phyloP scores from a whole-genome alignment of 2,888 invertebrate species.

The Suillia variegata region DNA sequence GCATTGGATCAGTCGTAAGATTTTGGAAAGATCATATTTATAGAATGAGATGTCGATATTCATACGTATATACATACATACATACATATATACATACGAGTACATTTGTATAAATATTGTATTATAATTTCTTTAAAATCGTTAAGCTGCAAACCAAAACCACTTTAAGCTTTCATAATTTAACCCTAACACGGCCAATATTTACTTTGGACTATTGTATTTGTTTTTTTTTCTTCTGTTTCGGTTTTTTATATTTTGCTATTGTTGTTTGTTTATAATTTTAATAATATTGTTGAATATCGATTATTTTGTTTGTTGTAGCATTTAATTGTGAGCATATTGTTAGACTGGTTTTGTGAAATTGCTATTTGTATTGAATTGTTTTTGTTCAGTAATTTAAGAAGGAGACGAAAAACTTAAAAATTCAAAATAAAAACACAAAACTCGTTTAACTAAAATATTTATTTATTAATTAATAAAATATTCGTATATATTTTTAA shows the following conservation, averaged over 20 bases:
- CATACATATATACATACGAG: too few relatives aligned
- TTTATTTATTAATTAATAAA: slow-evolving; percentile 52
- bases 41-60: too few relatives aligned
- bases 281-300: slow-evolving; percentile 6
- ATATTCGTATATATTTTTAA: slow-evolving; percentile 39
- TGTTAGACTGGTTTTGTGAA: neutral
- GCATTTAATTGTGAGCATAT: slow-evolving; percentile 1
- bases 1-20: too few relatives aligned
- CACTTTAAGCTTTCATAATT: too few relatives aligned
- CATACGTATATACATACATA: too few relatives aligned
- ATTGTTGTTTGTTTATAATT: slow-evolving; percentile 28
- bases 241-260: slow-evolving; percentile 33
- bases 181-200: slow-evolving; percentile 50
- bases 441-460: slow-evolving; percentile 52
- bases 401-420: slow-evolving; percentile 33
- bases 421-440: slow-evolving; percentile 31
- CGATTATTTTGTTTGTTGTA: neutral
- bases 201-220: slow-evolving; percentile 60
- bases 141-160: too few relatives aligned
- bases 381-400: slow-evolving; percentile 10
- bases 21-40: too few relatives aligned
- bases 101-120: too few relatives aligned
- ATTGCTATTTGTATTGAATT: slow-evolving; percentile 7
- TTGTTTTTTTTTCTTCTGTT: slow-evolving; percentile 29
- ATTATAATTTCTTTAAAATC: too few relatives aligned